A percentile compares a stretch with the other conserved stretches of the same genome.
These are phyloP conservation scores for Sander vitreus DNA, from an alignment of 2,113 vertebrate genomes.

Conservation along the genomic window DNA sequence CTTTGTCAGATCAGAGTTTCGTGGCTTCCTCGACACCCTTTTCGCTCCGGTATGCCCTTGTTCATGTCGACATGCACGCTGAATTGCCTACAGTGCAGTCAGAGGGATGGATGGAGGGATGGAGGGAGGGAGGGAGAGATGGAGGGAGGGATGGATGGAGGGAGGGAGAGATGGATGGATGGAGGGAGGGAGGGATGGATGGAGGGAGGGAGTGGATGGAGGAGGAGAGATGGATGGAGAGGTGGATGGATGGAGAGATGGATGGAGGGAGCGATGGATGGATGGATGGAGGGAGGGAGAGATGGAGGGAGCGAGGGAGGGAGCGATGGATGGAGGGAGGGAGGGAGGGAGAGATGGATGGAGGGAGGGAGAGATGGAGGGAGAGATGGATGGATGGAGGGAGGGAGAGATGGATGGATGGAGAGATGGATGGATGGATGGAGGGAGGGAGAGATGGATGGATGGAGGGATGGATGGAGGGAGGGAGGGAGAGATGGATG, in stretches of 20 bases:
- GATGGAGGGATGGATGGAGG: slow-evolving; percentile 6
- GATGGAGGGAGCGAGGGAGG: no score
- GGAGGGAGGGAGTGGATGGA: no score
- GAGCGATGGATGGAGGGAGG: no score
- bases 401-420: slow-evolving; percentile 38
- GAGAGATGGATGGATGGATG: background rate
- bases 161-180: slow-evolving; percentile 31
- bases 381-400: no score
- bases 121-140: background rate
- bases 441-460: slow-evolving; percentile 39
- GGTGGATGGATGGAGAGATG: no score
- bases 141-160: slow-evolving; percentile 43
- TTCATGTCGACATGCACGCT: background rate
- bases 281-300: no score
- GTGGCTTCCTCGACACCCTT: slow-evolving; percentile 45
- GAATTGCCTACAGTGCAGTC: slow-evolving; percentile 10
- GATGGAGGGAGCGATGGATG: no score
- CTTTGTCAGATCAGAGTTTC: slow-evolving; percentile 22
- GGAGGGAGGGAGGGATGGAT: slow-evolving; percentile 23
- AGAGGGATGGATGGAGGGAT: slow-evolving; percentile 39
- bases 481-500: slow-evolving; percentile 30
- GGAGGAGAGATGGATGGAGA: no score
- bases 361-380: no score
- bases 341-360: no score
- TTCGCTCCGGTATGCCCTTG: slow-evolving; percentile 27